Evolutionary conservation across 2,797 vertebrate species (phyloP).

Genomic region (Girardinus metallicus): DNA sequence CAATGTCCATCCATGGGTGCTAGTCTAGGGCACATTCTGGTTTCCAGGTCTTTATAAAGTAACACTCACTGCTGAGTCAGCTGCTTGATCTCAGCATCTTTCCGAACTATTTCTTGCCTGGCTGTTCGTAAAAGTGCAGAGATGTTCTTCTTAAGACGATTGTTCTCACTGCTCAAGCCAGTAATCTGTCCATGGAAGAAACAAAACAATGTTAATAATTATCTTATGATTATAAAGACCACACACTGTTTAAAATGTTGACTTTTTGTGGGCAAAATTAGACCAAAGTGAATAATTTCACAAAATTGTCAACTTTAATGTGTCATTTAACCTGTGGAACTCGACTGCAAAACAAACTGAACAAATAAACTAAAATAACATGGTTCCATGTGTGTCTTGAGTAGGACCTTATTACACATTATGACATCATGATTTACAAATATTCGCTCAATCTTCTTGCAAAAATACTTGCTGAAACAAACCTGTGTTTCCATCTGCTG

Average conservation of each 20-base stretch:
- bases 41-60: not conserved
- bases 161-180: slow-evolving; percentile 89
- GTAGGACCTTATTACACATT: not conserved
- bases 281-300: not conserved
- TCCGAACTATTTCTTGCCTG: slow-evolving; percentile 91
- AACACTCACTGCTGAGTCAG: slow-evolving; percentile 85
- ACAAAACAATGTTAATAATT: not conserved
- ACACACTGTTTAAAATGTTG: not conserved
- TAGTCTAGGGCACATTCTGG: not conserved
- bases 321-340: not conserved
- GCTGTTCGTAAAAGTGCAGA: slow-evolving; percentile 94
- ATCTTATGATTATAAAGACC: not conserved
- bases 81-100: slow-evolving; percentile 93
- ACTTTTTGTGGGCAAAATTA: not conserved
- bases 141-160: slow-evolving; percentile 94
- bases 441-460: not conserved
- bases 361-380: not conserved
- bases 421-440: not conserved
- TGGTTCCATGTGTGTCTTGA: not conserved
- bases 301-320: not conserved
- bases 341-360: not conserved
- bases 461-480: slow-evolving; percentile 18
- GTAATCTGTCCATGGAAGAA: slow-evolving; percentile 81
- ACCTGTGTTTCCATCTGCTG: slow-evolving; percentile 92
- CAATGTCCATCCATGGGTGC: not conserved